Evolutionary conservation across 1,140 invertebrate species (phyloP).

Genomic region (Charaxes varanes): DNA sequence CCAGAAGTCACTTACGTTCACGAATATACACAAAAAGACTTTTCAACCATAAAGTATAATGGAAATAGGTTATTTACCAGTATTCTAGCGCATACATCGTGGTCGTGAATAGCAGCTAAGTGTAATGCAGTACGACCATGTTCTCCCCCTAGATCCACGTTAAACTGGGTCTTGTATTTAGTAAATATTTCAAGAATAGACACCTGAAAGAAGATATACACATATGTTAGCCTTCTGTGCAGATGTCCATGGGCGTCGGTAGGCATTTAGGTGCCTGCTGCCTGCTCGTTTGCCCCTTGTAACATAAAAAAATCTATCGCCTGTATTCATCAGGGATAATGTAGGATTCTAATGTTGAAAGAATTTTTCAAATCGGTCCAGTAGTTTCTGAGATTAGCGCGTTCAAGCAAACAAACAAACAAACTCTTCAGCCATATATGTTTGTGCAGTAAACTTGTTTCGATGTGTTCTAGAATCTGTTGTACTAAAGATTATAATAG

Average conservation of each 20-base stretch:
- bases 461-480: too few relatives aligned
- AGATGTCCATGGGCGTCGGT: too few relatives aligned
- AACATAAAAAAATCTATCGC: too few relatives aligned
- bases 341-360: constrained; percentile 1
- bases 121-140: constrained; percentile 87
- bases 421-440: too few relatives aligned
- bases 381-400: constrained; percentile 11
- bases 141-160: constrained; percentile 84
- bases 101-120: constrained; percentile 87
- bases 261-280: too few relatives aligned
- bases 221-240: too few relatives aligned
- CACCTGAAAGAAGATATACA: constrained; percentile 63
- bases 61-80: constrained; percentile 76
- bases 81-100: constrained; percentile 84
- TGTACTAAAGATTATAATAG: too few relatives aligned
- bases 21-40: too few relatives aligned
- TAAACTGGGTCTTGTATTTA: constrained; percentile 78
- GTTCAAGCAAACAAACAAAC: constrained; percentile 9
- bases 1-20: too few relatives aligned
- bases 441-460: too few relatives aligned
- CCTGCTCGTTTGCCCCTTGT: too few relatives aligned
- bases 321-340: background rate
- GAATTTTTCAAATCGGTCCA: constrained; percentile 13
- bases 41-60: too few relatives aligned
- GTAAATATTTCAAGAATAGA: constrained; percentile 80